Evolutionary conservation across 2,797 vertebrate species (phyloP).

Genomic region (Notamacropus eugenii): DNA sequence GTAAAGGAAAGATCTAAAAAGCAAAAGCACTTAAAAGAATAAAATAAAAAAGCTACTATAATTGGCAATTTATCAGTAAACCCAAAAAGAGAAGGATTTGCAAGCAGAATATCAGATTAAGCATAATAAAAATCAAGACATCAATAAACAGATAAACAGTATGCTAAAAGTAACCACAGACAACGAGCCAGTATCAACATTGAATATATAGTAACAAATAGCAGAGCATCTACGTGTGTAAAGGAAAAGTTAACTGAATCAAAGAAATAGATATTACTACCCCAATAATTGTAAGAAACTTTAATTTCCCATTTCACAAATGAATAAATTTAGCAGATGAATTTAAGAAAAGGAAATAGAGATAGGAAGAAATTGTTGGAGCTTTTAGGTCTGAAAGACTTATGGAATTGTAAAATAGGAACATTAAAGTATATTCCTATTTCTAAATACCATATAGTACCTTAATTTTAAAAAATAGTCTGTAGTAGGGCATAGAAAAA

Average conservation of each 20-base stretch:
- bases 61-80: neutral
- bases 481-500: neutral
- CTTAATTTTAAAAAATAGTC: neutral
- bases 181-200: neutral
- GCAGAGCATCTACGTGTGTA: neutral
- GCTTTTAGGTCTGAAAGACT: neutral
- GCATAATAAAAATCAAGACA: neutral
- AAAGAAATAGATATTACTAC: neutral
- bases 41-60: neutral
- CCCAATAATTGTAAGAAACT: neutral
- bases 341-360: neutral
- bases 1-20: neutral
- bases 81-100: neutral
- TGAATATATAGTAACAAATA: neutral
- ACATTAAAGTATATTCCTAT: neutral
- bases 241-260: neutral
- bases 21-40: neutral
- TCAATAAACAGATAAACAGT: neutral
- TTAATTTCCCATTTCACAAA: neutral
- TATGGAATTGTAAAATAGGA: neutral
- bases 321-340: neutral
- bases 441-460: neutral
- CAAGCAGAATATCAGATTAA: neutral
- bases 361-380: neutral
- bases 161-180: neutral